Evolutionary conservation across 2,888 invertebrate genomes (phyloP).

Genomic region (Encarsia formosa): DNA sequence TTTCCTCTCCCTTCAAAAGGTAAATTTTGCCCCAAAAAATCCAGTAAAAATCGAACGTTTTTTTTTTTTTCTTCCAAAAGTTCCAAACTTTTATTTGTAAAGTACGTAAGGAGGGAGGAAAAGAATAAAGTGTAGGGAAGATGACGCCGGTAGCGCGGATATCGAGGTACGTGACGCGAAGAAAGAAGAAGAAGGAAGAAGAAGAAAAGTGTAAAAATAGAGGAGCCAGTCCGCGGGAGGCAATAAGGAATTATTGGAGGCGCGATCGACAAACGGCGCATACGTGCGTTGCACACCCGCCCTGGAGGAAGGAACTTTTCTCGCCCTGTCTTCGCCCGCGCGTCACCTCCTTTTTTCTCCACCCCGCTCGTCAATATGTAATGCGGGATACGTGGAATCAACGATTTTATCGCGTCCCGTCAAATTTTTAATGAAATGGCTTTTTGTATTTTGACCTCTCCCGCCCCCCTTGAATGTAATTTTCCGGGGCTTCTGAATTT

Average conservation of each 20-base stretch:
- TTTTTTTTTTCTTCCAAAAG: too few species aligned
- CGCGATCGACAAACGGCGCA: slow-evolving; percentile 52
- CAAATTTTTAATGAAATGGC: too few species aligned
- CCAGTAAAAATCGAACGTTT: too few species aligned
- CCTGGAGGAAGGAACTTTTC: too few species aligned
- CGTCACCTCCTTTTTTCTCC: slow-evolving; percentile 29
- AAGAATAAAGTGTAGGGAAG: slow-evolving; percentile 20
- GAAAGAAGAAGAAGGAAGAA: neutral
- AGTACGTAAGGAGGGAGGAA: slow-evolving; percentile 25
- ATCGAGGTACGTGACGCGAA: neutral
- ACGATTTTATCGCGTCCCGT: neutral
- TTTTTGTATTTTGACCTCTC: too few species aligned
- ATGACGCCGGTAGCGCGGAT: slow-evolving; percentile 31
- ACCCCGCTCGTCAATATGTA: too few species aligned
- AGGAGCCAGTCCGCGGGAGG: slow-evolving; percentile 36
- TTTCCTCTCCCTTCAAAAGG: too few species aligned
- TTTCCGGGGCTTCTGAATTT: too few species aligned
- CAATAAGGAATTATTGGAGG: slow-evolving; percentile 53
- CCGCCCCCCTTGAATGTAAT: too few species aligned
- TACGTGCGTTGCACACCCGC: slow-evolving; percentile 50
- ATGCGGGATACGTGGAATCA: too few species aligned
- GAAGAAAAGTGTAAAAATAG: neutral
- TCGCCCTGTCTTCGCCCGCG: too few species aligned
- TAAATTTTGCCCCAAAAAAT: too few species aligned
- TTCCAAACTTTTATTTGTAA: slow-evolving; percentile 1